Percentiles rank a stretch among this genome's conserved stretches.
Conservation (phyloP, 2,797 vertebrate species). For the Erethizon dorsatum region DNA sequence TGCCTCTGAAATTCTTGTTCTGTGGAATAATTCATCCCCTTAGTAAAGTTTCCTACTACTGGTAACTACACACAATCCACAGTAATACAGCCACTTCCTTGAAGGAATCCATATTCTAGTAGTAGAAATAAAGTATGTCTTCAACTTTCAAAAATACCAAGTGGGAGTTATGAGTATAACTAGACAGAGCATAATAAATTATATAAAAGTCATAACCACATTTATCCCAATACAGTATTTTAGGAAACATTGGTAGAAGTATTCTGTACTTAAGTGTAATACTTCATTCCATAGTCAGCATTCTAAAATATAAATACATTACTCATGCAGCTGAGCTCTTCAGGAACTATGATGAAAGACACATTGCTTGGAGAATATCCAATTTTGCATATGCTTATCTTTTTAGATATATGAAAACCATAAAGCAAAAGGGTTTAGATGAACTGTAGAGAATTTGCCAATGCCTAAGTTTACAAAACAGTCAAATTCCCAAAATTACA, state of each 20-base stretch:
- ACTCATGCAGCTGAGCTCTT: slow-evolving; percentile 68
- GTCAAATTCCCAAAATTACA: slow-evolving; percentile 71
- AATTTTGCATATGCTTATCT: slow-evolving; percentile 77
- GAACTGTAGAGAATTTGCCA: slow-evolving; percentile 61
- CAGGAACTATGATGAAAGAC: slow-evolving; percentile 74
- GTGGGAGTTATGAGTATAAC: slow-evolving; percentile 1
- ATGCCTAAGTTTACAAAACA: slow-evolving; percentile 71
- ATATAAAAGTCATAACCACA: slow-evolving; percentile 67
- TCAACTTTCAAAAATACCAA: slow-evolving; percentile 68
- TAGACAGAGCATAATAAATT: slow-evolving; percentile 74
- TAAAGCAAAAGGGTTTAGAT: slow-evolving; percentile 73
- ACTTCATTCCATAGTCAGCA: slow-evolving; percentile 76
- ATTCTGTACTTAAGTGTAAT: slow-evolving; percentile 64
- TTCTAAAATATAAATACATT: slow-evolving; percentile 76
- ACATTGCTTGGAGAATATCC: slow-evolving; percentile 79
- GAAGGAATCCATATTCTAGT: slow-evolving; percentile 3
- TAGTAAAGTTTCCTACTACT: slow-evolving; percentile 51
- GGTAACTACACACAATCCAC: slow-evolving; percentile 46
- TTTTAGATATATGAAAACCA: slow-evolving; percentile 71
- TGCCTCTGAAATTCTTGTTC: background rate
- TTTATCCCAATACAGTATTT: slow-evolving; percentile 73
- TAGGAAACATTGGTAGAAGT: slow-evolving; percentile 5
- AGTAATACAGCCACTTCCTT: slow-evolving; percentile 2
- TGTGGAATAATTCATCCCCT: slow-evolving; percentile 27
- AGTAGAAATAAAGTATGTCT: slow-evolving; percentile 63